phyloP scores from a whole-genome alignment of 2,113 vertebrate species.

The Micromys minutus region DNA sequence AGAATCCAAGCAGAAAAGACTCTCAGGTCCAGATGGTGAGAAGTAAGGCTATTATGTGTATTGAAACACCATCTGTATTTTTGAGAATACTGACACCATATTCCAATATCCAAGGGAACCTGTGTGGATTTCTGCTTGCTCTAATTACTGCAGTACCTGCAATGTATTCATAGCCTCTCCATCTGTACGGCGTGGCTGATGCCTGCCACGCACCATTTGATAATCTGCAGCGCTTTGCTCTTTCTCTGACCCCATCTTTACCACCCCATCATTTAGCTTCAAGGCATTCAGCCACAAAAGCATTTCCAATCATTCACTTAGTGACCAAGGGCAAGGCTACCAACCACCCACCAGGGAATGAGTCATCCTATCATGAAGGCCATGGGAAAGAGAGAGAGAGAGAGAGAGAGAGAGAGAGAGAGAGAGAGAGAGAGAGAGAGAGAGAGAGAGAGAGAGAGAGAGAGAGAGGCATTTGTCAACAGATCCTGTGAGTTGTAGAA shows the following conservation, averaged over 20 bases:
- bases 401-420: background rate
- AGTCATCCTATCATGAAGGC: slow-evolving; percentile 63
- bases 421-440: background rate
- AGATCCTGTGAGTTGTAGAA: slow-evolving; percentile 53
- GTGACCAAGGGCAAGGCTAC: slow-evolving; percentile 69
- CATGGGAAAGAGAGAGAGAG: background rate
- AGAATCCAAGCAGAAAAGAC: slow-evolving; percentile 60
- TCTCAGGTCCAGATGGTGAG: slow-evolving; percentile 64
- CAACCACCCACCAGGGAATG: slow-evolving; percentile 70
- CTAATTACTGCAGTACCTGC: slow-evolving; percentile 66
- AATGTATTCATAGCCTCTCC: slow-evolving; percentile 47
- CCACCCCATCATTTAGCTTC: slow-evolving; percentile 66
- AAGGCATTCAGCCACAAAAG: slow-evolving; percentile 56
- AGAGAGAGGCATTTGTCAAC: slow-evolving; percentile 69
- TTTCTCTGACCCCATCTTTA: slow-evolving; percentile 67
- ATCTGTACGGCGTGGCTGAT: slow-evolving; percentile 41
- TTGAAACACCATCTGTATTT: slow-evolving; percentile 73
- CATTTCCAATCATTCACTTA: slow-evolving; percentile 69
- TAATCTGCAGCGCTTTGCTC: slow-evolving; percentile 27
- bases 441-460: no score
- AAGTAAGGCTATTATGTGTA: slow-evolving; percentile 57
- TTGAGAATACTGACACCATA: slow-evolving; percentile 67
- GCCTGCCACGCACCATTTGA: background rate
- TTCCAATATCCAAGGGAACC: slow-evolving; percentile 62
- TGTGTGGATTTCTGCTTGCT: slow-evolving; percentile 48